Base-by-base conservation (phyloP, 2,113 vertebrate species). In the Pionites leucogaster region DNA sequence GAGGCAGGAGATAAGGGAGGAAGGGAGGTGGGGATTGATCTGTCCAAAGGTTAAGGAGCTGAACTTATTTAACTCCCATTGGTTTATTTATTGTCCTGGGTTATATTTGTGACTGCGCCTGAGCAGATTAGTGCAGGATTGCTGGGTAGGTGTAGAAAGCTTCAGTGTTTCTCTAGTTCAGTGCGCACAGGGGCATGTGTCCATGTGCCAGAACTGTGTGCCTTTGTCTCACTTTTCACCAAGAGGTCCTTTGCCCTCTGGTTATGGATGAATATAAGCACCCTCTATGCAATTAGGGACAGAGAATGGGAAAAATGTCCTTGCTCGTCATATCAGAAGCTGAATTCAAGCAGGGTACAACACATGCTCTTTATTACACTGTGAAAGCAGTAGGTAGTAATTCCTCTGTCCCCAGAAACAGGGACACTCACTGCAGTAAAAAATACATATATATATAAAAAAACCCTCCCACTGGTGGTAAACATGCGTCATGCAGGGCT, bases 381-480 rank as follows among this genome's bases (percentile, higher is more conserved):
- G 0, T 28, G 74, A 88, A 82, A 90, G 67, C 69, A 49, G 46
- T 4, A 52, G 90, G 92, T 70, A 78, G 77, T 72, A 50, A 93
- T 77, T 88, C 82, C 90, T 92, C 70, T 74, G 86, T 90, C 90
- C 90, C 46, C 90, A 77, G 94, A 70, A 88, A 22, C 63, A 86
- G 81, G 75, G 93, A 88, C 57, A 52, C 31, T 75, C 65, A 71
- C 87, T 91, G 88, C 93, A 80, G 79, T 52, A 72, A 86, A 94
- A 91, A 83, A 77, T 41, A 60, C 25, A 88, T 13, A 77, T 12
- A 81, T 10, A 84, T 74, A 57, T 47, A 62, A 22, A 29, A 59
- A 90, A 59, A n/a, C 35, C 80, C 86, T 97, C 86, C 94, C 91
- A 90, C 90, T 76, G 76, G 90, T 83, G 92, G 90, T 80, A 96